Evolutionary conservation across 2,797 vertebrate genomes (phyloP).

Genomic region (Remorina albescens): DNA sequence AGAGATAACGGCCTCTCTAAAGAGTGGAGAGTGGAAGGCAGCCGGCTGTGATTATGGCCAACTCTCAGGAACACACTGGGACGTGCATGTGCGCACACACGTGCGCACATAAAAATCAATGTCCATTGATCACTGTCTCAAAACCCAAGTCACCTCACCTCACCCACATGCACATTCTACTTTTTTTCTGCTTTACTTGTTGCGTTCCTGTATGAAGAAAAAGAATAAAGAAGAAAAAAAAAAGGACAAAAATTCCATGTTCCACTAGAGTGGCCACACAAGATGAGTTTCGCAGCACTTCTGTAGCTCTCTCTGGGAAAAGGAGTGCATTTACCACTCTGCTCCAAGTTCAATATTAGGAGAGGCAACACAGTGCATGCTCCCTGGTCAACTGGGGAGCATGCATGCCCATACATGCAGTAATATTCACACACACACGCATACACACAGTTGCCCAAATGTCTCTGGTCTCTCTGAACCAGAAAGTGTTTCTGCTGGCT

Average conservation of each 20-base stretch:
- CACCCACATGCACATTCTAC: not conserved
- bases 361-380: constrained; percentile 61
- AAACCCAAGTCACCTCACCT: constrained; percentile 47
- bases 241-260: constrained; percentile 66
- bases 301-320: constrained; percentile 65
- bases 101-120: constrained; percentile 63
- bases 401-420: constrained; percentile 17
- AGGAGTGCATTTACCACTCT: constrained; percentile 72
- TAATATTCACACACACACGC: not conserved
- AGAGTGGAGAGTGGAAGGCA: constrained; percentile 46
- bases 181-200: constrained; percentile 58
- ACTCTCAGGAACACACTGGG: constrained; percentile 38
- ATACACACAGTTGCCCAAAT: constrained; percentile 27
- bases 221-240: constrained; percentile 25
- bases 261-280: constrained; percentile 74
- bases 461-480: constrained; percentile 51
- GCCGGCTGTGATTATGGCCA: constrained; percentile 33
- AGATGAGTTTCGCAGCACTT: constrained; percentile 73
- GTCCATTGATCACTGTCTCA: constrained; percentile 64
- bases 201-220: constrained; percentile 52
- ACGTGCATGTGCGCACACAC: not conserved
- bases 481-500: constrained; percentile 46
- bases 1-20: constrained; percentile 67
- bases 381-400: constrained; percentile 51
- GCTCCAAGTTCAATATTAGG: constrained; percentile 79